phyloP scores from a whole-genome alignment of 2,113 vertebrate genomes.

The Gorsachius goisagi region DNA sequence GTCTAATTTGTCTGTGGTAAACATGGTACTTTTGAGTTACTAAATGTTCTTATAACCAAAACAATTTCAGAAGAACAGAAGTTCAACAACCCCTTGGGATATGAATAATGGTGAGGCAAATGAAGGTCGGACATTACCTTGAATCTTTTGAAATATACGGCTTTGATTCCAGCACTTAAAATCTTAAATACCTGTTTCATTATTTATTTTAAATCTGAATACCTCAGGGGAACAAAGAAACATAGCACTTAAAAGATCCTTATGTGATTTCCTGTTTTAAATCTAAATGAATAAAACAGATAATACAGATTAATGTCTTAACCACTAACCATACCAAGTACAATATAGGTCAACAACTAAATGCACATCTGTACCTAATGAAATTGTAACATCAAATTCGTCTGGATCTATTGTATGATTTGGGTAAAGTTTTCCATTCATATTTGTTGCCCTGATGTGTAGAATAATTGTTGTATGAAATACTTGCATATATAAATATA shows the following conservation, averaged over 20 bases:
- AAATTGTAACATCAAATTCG: neutral
- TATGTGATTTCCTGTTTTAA: neutral
- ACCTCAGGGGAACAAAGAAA: neutral
- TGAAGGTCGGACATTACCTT: neutral
- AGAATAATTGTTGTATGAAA: neutral
- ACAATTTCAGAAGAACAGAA: neutral
- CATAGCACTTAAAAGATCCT: neutral
- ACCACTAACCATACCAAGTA: neutral
- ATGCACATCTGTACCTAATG: neutral
- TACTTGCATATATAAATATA: neutral
- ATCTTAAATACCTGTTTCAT: neutral
- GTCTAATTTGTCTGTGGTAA: neutral
- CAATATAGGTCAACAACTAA: neutral
- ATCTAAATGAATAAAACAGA: neutral
- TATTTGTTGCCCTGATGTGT: neutral
- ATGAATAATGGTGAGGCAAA: neutral
- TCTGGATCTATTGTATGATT: neutral
- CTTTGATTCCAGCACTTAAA: neutral
- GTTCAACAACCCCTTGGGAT: neutral
- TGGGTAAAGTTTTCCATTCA: neutral
- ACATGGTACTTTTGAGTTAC: neutral
- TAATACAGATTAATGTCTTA: neutral
- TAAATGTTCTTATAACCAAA: neutral
- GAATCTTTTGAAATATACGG: neutral
- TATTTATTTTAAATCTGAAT: neutral